These are phyloP conservation scores for Lucinisca nassula DNA, from an alignment of 2,888 invertebrate species.

Conservation along the genomic window DNA sequence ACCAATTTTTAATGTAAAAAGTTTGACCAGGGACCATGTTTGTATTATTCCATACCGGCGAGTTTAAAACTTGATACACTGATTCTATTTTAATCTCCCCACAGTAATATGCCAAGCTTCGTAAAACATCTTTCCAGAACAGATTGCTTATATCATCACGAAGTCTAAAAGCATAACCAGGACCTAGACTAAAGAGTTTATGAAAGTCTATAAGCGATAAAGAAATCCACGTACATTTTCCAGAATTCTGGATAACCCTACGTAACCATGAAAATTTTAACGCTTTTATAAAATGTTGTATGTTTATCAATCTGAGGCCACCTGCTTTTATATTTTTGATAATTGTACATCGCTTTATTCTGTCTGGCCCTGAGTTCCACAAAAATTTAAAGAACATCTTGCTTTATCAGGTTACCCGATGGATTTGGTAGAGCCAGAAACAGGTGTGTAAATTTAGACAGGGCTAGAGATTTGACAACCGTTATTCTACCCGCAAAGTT, in stretches of 20 bases:
- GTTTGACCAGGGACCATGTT: background rate
- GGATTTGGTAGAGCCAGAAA: background rate
- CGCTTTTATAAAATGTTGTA: background rate
- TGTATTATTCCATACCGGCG: background rate
- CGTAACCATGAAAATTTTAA: background rate
- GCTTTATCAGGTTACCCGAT: background rate
- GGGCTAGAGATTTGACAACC: background rate
- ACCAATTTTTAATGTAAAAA: background rate
- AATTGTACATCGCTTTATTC: too few relatives aligned
- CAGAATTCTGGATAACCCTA: background rate
- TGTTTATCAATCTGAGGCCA: background rate
- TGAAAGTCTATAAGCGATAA: background rate
- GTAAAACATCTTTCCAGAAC: background rate
- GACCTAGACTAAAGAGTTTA: background rate
- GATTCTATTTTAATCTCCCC: background rate
- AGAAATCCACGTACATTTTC: background rate
- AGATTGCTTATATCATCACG: background rate
- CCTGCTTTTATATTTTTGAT: background rate
- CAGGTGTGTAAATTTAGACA: background rate
- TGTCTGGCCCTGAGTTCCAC: background rate
- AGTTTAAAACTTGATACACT: background rate
- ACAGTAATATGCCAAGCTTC: background rate
- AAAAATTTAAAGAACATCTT: background rate
- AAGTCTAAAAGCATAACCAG: background rate
- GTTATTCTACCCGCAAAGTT: background rate